Percentiles rank a stretch among this genome's conserved stretches.
phyloP scores from a whole-genome alignment of 2,797 vertebrate species.

The Hyperoplus lanceolatus region DNA sequence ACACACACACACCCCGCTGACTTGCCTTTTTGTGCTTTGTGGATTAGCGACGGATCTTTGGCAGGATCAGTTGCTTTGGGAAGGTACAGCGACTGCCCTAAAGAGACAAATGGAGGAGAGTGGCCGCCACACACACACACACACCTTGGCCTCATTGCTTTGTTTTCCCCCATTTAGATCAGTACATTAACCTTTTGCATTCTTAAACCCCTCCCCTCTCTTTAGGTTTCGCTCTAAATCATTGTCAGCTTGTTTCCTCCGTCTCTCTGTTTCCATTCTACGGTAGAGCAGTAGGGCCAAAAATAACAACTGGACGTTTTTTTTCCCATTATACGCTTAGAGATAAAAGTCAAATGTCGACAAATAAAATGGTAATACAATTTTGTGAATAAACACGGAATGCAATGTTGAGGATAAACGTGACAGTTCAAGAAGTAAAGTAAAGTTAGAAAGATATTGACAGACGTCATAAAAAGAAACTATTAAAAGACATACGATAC shows the following conservation, averaged over 20 bases:
- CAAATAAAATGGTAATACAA: no score
- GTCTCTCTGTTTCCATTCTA: slow-evolving; percentile 35
- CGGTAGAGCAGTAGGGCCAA: no score
- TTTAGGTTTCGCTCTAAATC: slow-evolving; percentile 68
- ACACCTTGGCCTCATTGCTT: slow-evolving; percentile 59
- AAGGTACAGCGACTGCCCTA: slow-evolving; percentile 60
- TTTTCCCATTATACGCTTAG: no score
- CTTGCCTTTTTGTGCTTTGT: slow-evolving; percentile 53
- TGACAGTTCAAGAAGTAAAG: no score
- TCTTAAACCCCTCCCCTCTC: slow-evolving; percentile 62
- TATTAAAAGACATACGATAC: no score
- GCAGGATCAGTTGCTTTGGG: slow-evolving; percentile 63
- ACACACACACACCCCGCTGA: slow-evolving; percentile 24
- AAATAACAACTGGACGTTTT: no score
- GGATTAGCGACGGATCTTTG: slow-evolving; percentile 72
- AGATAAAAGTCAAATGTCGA: no score
- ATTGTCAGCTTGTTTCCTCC: slow-evolving; percentile 62
- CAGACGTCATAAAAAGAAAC: no score
- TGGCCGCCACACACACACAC: slow-evolving; percentile 55
- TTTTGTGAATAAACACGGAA: no score
- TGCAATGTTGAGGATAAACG: no score
- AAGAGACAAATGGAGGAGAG: slow-evolving; percentile 72
- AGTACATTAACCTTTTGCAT: slow-evolving; percentile 81
- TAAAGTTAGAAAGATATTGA: no score
- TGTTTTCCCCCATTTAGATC: slow-evolving; percentile 68